Evolutionary conservation across 2,113 vertebrate genomes (phyloP), one percentile per base, ranked within the genome.

Genomic region (Aegithalos caudatus): DNA sequence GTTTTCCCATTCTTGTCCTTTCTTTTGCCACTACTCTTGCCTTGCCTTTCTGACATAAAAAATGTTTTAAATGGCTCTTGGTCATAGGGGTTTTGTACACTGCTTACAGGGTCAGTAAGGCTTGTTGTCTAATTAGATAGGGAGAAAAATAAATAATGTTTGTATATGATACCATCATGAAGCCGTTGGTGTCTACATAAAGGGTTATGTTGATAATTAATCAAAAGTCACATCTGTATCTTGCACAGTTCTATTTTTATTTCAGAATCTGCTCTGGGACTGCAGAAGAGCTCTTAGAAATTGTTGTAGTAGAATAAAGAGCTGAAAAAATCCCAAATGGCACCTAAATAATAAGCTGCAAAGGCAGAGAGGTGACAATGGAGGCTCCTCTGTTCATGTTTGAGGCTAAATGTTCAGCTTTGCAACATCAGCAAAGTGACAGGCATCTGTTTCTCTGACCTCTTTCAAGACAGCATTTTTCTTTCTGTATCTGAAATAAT

Each of bases 401-500:
- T 81, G 83, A 84, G 62, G 81, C 61, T 95, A 89, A 91, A 72
- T 54, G 40, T 84, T 92, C 81, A 61, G 47, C 81, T 86, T 81
- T 89, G 60, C 40, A 56, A 51, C 73, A 81, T 40, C 84, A 76
- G 61, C 64, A 77, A 86, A 82, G 53, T 76, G 28, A 53, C 82
- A 40, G 53, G n/a, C 66, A 57, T 92, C 65, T 53, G 58, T 60
- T 85, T 88, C 80, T 91, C 61, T 96, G 95, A 97, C 95, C 96
- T 94, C 86, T 87, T 95, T 92, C 91, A 95, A 87, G 94, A 60
- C 60, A 57, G 33, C 70, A 79, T 97, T 94, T 94, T 96, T 81
- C 85, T 92, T 97, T 95, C 92, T 85, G 45, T 93, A 71, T 89
- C 81, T 94, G 92, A 94, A 96, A 97, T 97, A 54, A 69, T 96